These are phyloP conservation scores for Aphaenogaster rudis DNA, from an alignment of 1,140 invertebrate genomes.

Conservation along the genomic window DNA sequence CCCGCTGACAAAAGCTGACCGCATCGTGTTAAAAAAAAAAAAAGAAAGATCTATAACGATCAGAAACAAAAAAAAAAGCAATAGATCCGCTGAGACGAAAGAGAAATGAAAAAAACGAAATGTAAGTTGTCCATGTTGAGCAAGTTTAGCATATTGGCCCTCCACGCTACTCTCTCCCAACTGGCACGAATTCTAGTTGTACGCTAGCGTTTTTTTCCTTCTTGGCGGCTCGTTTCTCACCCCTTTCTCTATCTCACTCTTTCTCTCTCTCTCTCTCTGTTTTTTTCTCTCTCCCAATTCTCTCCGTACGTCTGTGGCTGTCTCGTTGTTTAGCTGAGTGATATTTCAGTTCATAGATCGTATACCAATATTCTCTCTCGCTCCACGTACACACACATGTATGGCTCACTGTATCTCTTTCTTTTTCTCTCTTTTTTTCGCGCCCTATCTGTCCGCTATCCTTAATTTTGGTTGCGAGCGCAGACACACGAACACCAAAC, in stretches of 20 bases:
- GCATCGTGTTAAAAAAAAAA: constrained; percentile 68
- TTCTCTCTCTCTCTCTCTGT: not conserved
- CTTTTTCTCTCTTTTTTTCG: not conserved
- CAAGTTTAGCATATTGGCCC: constrained; percentile 82
- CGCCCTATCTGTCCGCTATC: constrained; percentile 7
- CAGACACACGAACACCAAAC: constrained; percentile 71
- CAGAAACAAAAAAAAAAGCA: constrained; percentile 65
- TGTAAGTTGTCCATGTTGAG: constrained; percentile 85
- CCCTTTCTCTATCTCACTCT: constrained; percentile 22
- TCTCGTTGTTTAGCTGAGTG: constrained; percentile 64
- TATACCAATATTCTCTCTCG: constrained; percentile 29
- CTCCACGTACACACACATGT: constrained; percentile 13
- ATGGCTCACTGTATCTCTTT: constrained; percentile 33
- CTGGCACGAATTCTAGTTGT: constrained; percentile 85
- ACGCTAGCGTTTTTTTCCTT: constrained; percentile 76
- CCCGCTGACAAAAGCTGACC: constrained; percentile 45
- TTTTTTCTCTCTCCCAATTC: constrained; percentile 2
- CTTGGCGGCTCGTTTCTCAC: constrained; percentile 67
- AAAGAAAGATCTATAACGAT: constrained; percentile 14
- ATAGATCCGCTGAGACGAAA: constrained; percentile 80
- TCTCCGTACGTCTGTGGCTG: constrained; percentile 62
- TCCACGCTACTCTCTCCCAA: constrained; percentile 86
- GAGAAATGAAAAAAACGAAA: constrained; percentile 83
- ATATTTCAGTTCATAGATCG: constrained; percentile 53
- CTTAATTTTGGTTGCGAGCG: constrained; percentile 53